phyloP scores from a whole-genome alignment of 2,113 vertebrate species.

The Apteryx owenii region DNA sequence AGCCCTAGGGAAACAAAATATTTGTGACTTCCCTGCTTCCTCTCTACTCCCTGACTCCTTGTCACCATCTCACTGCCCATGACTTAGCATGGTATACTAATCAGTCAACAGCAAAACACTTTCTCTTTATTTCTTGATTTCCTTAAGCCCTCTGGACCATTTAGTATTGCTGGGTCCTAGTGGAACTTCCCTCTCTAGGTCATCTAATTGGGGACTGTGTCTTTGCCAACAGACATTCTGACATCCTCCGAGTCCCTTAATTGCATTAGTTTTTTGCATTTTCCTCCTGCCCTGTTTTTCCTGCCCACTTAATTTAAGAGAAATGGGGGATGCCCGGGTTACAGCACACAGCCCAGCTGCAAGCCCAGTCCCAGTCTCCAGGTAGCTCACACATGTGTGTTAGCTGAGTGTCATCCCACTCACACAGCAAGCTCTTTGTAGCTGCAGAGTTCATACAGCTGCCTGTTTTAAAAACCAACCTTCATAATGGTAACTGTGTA shows the following conservation, averaged over 20 bases:
- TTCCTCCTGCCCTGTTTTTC: neutral
- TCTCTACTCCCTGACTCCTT: neutral
- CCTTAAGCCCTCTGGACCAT: neutral
- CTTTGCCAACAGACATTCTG: neutral
- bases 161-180: neutral
- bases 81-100: neutral
- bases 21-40: neutral
- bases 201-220: neutral
- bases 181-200: neutral
- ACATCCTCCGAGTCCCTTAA: neutral
- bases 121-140: neutral
- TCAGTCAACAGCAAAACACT: neutral
- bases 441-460: neutral
- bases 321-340: neutral
- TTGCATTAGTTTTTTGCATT: neutral
- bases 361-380: neutral
- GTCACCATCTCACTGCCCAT: neutral
- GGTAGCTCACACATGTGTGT: neutral
- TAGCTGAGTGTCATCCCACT: neutral
- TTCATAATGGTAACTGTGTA: neutral
- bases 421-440: neutral
- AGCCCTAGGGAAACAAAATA: neutral
- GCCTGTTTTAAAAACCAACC: neutral
- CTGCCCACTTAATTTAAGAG: neutral
- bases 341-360: neutral